Conservation (phyloP, 2,888 invertebrate species). For the Xestoiulus laeticollis region DNA sequence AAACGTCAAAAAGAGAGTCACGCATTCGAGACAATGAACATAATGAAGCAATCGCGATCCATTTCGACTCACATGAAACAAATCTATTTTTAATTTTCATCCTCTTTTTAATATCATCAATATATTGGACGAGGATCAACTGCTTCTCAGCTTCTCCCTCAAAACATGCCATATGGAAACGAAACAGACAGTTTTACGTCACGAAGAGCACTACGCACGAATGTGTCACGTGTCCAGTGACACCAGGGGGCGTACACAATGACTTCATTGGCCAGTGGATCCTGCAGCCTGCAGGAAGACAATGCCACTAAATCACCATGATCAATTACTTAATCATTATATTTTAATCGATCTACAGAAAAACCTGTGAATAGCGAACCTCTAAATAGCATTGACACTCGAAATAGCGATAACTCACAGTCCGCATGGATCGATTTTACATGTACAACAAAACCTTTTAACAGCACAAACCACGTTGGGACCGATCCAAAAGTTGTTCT, state of each 20-base stretch:
- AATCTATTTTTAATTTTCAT: neutral
- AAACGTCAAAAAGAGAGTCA: neutral
- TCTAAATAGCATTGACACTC: too few species aligned
- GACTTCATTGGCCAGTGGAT: neutral
- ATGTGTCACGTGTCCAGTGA: neutral
- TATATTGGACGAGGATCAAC: neutral
- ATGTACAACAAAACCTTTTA: too few species aligned
- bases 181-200: neutral
- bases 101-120: neutral
- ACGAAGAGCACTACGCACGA: neutral
- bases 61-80: neutral
- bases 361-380: too few species aligned
- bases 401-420: too few species aligned
- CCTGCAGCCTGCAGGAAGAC: too few species aligned
- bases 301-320: too few species aligned
- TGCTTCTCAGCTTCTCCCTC: neutral
- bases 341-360: too few species aligned
- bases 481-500: too few species aligned
- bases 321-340: too few species aligned
- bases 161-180: neutral
- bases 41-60: slow-evolving; percentile 7
- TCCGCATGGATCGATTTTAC: too few species aligned
- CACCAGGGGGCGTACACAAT: neutral
- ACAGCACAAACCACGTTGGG: too few species aligned
- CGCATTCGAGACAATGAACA: neutral